Evolutionary conservation across 2,113 vertebrate species (phyloP).

Genomic region (Eudyptes chrysolophus): DNA sequence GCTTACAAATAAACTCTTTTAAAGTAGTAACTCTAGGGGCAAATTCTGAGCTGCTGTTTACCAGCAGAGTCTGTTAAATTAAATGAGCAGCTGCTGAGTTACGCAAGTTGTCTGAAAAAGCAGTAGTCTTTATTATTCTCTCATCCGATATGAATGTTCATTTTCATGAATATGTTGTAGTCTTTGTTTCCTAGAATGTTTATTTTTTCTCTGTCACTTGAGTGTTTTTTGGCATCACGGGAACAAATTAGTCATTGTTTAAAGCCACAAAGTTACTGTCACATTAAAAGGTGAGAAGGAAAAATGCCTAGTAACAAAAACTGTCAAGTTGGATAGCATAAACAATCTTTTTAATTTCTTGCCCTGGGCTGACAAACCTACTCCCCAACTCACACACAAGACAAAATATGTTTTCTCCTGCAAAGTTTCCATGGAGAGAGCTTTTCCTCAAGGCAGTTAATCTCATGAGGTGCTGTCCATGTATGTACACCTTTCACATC

Average conservation of each 20-base stretch:
- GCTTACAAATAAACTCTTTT: background rate
- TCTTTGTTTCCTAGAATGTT: background rate
- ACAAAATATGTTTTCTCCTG: background rate
- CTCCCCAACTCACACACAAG: background rate
- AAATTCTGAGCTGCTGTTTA: background rate
- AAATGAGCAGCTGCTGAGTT: background rate
- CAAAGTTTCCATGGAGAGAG: conserved; percentile 27
- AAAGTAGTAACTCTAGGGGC: background rate
- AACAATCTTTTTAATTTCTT: conserved; percentile 27
- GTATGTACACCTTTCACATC: background rate
- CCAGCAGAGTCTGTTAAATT: background rate
- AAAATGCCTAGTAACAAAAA: background rate
- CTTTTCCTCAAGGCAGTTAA: background rate
- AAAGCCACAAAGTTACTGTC: background rate
- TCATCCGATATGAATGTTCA: background rate
- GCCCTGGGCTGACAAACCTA: conserved; percentile 1
- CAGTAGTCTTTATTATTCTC: background rate
- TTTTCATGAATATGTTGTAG: background rate
- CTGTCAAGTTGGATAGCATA: background rate
- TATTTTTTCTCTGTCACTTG: background rate
- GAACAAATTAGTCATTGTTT: background rate
- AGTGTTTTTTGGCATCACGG: background rate
- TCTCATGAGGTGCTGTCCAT: background rate
- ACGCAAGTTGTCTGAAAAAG: background rate
- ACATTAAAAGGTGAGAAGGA: conserved; percentile 8